These are phyloP conservation scores for Masticophis lateralis DNA, from an alignment of 2,797 vertebrate species.

Conservation along the genomic window DNA sequence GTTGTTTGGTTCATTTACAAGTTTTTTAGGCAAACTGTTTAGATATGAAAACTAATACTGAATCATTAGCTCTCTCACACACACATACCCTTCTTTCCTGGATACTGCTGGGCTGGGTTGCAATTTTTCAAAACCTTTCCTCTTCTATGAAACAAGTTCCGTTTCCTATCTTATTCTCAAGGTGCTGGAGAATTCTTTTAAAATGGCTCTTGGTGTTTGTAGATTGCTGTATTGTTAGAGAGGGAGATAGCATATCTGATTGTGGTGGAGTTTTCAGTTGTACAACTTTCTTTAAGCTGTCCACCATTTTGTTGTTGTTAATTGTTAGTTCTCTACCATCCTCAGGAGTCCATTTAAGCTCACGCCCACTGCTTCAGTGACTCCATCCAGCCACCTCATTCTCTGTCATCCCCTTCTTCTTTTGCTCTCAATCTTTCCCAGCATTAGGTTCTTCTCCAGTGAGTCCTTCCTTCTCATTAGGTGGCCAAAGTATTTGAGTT, in stretches of 20 bases:
- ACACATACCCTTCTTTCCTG: not conserved
- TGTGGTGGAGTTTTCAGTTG: not conserved
- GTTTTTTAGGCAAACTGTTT: not conserved
- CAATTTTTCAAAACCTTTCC: not conserved
- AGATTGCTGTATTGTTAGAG: not conserved
- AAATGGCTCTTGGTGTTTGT: not conserved
- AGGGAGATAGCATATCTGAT: not conserved
- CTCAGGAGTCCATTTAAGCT: too few relatives aligned
- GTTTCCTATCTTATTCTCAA: not conserved
- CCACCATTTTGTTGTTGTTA: not conserved
- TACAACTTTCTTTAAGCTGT: not conserved
- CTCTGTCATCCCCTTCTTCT: too few relatives aligned
- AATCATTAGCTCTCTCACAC: not conserved
- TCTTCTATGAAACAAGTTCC: not conserved
- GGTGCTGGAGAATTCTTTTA: not conserved
- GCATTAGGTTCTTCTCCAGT: too few relatives aligned
- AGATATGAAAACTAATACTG: not conserved
- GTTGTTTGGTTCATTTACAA: not conserved
- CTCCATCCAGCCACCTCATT: too few relatives aligned
- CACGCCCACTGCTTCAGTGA: too few relatives aligned
- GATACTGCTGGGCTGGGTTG: not conserved
- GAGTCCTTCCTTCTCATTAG: too few relatives aligned
- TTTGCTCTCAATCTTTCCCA: too few relatives aligned
- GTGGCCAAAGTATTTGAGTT: too few relatives aligned
- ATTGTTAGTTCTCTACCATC: too few relatives aligned